These are phyloP conservation scores for Champsocephalus gunnari DNA, from an alignment of 2,797 vertebrate species.

Conservation along the genomic window DNA sequence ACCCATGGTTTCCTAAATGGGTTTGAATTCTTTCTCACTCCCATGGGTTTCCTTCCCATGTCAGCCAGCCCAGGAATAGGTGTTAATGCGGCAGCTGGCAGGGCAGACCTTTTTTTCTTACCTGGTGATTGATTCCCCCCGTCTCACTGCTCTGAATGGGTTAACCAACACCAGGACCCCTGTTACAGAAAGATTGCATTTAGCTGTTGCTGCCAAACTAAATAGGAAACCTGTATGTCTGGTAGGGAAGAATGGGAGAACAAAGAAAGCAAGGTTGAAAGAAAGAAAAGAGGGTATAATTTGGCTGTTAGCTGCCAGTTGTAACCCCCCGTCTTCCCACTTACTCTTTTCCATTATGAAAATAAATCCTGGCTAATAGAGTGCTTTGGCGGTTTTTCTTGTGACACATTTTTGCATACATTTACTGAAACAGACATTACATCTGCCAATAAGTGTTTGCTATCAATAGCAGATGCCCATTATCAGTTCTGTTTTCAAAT, in stretches of 20 bases:
- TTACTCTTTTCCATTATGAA: slow-evolving; percentile 19
- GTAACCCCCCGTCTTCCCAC: neutral
- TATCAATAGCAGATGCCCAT: slow-evolving; percentile 30
- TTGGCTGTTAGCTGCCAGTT: slow-evolving; percentile 25
- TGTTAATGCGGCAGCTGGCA: slow-evolving; percentile 57
- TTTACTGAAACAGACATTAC: slow-evolving; percentile 21
- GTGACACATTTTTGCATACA: slow-evolving; percentile 26
- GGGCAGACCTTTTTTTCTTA: slow-evolving; percentile 37
- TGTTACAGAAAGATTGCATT: slow-evolving; percentile 78
- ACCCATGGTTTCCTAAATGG: slow-evolving; percentile 59
- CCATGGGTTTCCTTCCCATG: slow-evolving; percentile 53
- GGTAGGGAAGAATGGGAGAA: slow-evolving; percentile 34
- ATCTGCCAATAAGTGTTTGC: slow-evolving; percentile 24
- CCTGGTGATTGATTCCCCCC: slow-evolving; percentile 75
- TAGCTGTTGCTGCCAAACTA: slow-evolving; percentile 76
- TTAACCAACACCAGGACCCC: slow-evolving; percentile 76
- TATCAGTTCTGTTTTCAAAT: slow-evolving; percentile 17
- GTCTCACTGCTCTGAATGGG: slow-evolving; percentile 69
- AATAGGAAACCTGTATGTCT: slow-evolving; percentile 78
- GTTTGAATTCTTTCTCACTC: slow-evolving; percentile 65
- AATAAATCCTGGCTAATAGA: slow-evolving; percentile 40
- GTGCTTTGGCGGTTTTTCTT: slow-evolving; percentile 31
- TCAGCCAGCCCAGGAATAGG: slow-evolving; percentile 43
- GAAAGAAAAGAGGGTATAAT: slow-evolving; percentile 25
- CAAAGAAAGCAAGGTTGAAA: slow-evolving; percentile 11